phyloP scores from a whole-genome alignment of 2,113 vertebrate genomes.

The Pogonocichla stellata region DNA sequence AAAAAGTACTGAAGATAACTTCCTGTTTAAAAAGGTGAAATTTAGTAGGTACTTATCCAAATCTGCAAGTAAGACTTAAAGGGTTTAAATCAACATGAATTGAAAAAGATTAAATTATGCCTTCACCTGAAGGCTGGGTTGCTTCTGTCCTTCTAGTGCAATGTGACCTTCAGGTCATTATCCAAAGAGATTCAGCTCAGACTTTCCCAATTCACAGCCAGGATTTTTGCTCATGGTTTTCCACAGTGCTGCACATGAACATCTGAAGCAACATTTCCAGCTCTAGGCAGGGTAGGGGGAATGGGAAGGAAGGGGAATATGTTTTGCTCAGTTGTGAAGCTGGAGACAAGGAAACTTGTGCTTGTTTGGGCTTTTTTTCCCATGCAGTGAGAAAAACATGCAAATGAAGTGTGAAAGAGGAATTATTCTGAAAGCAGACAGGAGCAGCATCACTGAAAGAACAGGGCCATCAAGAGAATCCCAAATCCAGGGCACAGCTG shows the following conservation, averaged over 20 bases:
- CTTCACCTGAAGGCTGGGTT: neutral
- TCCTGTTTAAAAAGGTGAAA: neutral
- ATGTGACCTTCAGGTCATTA: neutral
- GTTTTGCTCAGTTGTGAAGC: neutral
- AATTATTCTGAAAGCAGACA: constrained; percentile 52
- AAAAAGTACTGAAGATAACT: neutral
- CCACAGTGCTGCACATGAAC: neutral
- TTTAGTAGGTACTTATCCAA: neutral
- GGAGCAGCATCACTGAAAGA: constrained; percentile 34
- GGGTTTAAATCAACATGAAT: neutral
- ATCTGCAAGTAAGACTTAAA: neutral
- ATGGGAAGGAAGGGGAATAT: neutral
- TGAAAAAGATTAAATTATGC: neutral
- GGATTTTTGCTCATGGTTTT: neutral
- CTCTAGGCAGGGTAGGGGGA: neutral
- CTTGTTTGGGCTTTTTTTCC: constrained; percentile 3
- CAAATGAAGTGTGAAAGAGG: constrained; percentile 59
- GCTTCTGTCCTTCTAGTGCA: neutral
- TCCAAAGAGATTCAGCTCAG: neutral
- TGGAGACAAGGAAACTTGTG: constrained; percentile 30
- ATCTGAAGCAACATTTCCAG: neutral
- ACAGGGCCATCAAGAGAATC: constrained; percentile 11
- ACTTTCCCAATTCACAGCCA: neutral
- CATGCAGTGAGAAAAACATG: constrained; percentile 29
- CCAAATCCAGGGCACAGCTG: constrained; percentile 25